These are phyloP conservation scores for Cuniculus paca DNA, from an alignment of 2,797 vertebrate genomes.

Conservation along the genomic window DNA sequence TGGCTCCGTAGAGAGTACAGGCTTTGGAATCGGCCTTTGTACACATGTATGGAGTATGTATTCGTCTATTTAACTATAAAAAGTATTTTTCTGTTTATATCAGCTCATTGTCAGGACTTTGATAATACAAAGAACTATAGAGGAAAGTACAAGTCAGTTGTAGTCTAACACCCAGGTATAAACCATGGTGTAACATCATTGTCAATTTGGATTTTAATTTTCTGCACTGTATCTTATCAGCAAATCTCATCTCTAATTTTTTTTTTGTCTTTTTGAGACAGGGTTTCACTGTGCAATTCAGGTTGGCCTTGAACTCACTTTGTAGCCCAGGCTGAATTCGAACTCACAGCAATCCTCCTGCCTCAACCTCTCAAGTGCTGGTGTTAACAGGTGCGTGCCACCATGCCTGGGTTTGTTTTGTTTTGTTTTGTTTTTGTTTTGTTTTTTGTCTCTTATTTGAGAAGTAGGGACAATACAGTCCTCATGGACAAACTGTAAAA, in stretches of 20 bases:
- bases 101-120: background rate
- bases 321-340: no score
- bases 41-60: background rate
- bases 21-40: background rate
- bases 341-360: no score
- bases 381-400: no score
- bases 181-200: background rate
- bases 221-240: background rate
- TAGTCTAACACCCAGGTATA: background rate
- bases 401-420: no score
- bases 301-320: no score
- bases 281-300: no score
- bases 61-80: conserved; percentile 15
- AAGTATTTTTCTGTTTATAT: background rate
- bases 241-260: no score
- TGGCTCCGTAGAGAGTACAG: background rate
- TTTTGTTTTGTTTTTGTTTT: no score
- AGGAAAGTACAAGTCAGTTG: background rate
- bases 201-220: conserved; percentile 7
- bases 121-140: background rate
- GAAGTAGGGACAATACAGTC: background rate
- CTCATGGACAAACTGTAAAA: background rate
- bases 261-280: no score
- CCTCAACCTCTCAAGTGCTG: no score
- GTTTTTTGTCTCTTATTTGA: background rate